Evolutionary conservation across 2,797 vertebrate genomes (phyloP).

Genomic region (Xiphophorus birchmanni): DNA sequence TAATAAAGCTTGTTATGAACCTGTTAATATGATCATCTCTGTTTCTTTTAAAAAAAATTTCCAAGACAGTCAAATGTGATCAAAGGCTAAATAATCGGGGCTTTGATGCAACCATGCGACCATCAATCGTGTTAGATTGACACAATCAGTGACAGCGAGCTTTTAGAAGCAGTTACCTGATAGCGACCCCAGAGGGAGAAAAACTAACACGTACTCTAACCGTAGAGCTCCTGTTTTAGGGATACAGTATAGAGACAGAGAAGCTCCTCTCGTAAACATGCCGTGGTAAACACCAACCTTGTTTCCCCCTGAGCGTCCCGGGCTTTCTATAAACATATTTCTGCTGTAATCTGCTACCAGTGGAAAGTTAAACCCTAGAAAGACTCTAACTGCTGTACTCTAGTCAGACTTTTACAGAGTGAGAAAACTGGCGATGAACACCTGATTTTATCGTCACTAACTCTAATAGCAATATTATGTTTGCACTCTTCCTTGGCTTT

Average conservation of each 20-base stretch:
- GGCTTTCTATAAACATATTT: constrained; percentile 1
- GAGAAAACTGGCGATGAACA: not conserved
- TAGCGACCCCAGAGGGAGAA: not conserved
- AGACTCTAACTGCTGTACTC: constrained; percentile 19
- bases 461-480: not conserved
- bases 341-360: not conserved
- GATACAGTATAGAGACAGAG: not conserved
- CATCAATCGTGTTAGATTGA: not conserved
- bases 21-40: not conserved
- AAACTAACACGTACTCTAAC: not conserved
- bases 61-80: not conserved
- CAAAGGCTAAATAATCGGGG: not conserved
- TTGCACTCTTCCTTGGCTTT: not conserved
- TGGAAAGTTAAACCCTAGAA: not conserved
- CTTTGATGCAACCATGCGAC: not conserved
- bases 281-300: not conserved
- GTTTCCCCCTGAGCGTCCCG: not conserved
- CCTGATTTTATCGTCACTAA: not conserved
- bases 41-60: too few relatives aligned
- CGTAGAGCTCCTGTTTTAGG: not conserved
- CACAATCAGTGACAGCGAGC: not conserved
- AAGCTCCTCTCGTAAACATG: constrained; percentile 12
- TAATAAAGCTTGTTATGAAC: too few relatives aligned
- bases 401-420: constrained; percentile 15
- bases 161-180: not conserved